Evolutionary conservation across 2,888 invertebrate genomes (phyloP).

Genomic region (Abscondita cerata): DNA sequence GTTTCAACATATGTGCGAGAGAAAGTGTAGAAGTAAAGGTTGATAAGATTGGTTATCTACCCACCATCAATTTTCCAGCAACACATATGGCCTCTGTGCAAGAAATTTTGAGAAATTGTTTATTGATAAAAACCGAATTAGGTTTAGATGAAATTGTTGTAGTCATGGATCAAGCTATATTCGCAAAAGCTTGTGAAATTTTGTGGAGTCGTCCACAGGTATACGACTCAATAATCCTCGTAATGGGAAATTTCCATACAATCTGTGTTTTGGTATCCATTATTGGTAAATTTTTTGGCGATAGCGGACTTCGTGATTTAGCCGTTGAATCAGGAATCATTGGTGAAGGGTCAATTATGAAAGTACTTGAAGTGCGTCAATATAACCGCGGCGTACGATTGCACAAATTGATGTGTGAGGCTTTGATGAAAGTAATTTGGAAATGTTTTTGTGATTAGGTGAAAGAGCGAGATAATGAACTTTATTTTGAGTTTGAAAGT

Average conservation of each 20-base stretch:
- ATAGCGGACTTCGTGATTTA: slow-evolving; percentile 4
- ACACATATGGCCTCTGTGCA: slow-evolving; percentile 1
- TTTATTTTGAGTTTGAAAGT: not conserved
- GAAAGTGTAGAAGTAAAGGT: slow-evolving; percentile 5
- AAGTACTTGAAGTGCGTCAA: slow-evolving; percentile 7
- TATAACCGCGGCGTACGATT: slow-evolving; percentile 10
- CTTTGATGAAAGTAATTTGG: not conserved
- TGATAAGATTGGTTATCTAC: slow-evolving; percentile 4
- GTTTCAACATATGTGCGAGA: slow-evolving; percentile 4
- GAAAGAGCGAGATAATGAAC: not conserved
- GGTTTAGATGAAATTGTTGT: not conserved
- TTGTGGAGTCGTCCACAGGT: too few species aligned
- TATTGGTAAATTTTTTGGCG: slow-evolving; percentile 10
- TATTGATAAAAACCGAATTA: slow-evolving; percentile 3
- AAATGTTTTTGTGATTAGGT: not conserved
- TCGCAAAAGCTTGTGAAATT: not conserved
- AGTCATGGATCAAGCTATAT: not conserved
- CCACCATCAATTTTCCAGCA: slow-evolving; percentile 9
- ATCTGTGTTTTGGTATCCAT: slow-evolving; percentile 2
- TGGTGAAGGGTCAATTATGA: slow-evolving; percentile 5
- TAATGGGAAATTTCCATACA: slow-evolving; percentile 6
- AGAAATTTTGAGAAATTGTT: slow-evolving; percentile 7
- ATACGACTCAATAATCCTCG: not conserved
- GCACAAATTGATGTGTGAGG: slow-evolving; percentile 1
- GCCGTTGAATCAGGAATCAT: slow-evolving; percentile 4